These are phyloP conservation scores for Zosterops pallidus DNA, from an alignment of 2,113 vertebrate species.

Conservation along the genomic window DNA sequence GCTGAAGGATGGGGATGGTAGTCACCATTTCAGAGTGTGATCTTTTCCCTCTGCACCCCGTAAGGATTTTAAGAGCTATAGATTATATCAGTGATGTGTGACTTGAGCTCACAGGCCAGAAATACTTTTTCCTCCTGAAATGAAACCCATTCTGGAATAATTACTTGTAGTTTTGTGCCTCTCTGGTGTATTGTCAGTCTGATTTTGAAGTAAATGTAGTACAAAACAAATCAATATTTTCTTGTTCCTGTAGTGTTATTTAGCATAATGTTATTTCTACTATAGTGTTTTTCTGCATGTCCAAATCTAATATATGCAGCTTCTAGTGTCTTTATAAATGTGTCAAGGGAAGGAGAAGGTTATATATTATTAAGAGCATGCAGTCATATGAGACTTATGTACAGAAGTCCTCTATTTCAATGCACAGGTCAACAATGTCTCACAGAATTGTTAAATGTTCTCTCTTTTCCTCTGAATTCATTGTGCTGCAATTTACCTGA, in stretches of 20 bases:
- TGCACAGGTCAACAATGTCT: not conserved
- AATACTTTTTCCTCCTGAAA: not conserved
- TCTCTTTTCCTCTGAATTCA: not conserved
- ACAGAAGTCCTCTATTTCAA: not conserved
- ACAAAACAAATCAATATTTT: not conserved
- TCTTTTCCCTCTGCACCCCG: not conserved
- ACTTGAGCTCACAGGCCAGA: not conserved
- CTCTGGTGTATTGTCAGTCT: not conserved
- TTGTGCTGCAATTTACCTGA: not conserved
- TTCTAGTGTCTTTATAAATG: not conserved
- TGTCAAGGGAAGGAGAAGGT: not conserved
- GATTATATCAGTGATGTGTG: not conserved
- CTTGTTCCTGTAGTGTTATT: not conserved
- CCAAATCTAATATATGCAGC: not conserved
- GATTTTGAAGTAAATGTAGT: not conserved
- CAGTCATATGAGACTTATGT: not conserved
- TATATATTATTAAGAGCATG: not conserved
- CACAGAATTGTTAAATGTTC: not conserved
- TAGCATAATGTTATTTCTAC: not conserved
- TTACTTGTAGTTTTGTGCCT: not conserved
- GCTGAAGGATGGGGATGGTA: not conserved
- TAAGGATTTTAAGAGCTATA: not conserved
- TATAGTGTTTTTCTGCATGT: not conserved
- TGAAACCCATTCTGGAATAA: not conserved
- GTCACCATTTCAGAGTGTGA: not conserved